A percentile compares a stretch with the other conserved stretches of the same genome.
Evolutionary conservation across 1,140 invertebrate species (phyloP).

Genomic region (Caenorhabditis inopinata): DNA sequence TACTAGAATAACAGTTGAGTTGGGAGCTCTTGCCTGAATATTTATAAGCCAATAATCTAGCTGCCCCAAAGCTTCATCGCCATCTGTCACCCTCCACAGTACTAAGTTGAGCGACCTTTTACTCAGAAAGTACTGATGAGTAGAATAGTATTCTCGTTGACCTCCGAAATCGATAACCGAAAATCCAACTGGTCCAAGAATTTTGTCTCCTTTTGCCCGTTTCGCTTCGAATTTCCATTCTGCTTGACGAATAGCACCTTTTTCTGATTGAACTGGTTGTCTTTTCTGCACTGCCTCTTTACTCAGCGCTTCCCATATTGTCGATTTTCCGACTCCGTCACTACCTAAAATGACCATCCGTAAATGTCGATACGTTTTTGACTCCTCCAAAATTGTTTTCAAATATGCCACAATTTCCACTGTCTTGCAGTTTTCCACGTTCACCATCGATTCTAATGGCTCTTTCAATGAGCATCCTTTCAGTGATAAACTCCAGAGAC

Average conservation of each 20-base stretch:
- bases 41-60: slow-evolving; percentile 92
- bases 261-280: slow-evolving; percentile 14
- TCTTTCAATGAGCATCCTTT: slow-evolving; percentile 80
- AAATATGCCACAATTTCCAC: slow-evolving; percentile 94
- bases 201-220: slow-evolving; percentile 72
- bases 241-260: slow-evolving; percentile 74
- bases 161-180: slow-evolving; percentile 99
- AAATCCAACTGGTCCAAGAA: slow-evolving; percentile 86
- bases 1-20: slow-evolving; percentile 88
- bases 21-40: slow-evolving; percentile 88
- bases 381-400: slow-evolving; percentile 75
- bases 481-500: slow-evolving; percentile 93
- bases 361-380: slow-evolving; percentile 88
- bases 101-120: slow-evolving; percentile 92
- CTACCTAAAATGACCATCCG: slow-evolving; percentile 96
- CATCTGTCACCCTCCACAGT: slow-evolving; percentile 89
- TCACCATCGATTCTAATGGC: slow-evolving; percentile 86
- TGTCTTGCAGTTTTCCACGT: slow-evolving; percentile 87
- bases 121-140: slow-evolving; percentile 96
- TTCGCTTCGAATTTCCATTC: slow-evolving; percentile 90
- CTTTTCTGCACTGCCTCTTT: slow-evolving; percentile 51
- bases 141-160: slow-evolving; percentile 86
- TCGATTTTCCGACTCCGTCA: slow-evolving; percentile 85
- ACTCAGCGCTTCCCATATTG: slow-evolving; percentile 74
- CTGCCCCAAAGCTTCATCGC: slow-evolving; percentile 82